A percentile compares a stretch with the other conserved stretches of the same genome.
Evolutionary conservation across 2,888 invertebrate genomes (phyloP).

Genomic region (Idaea aversata): DNA sequence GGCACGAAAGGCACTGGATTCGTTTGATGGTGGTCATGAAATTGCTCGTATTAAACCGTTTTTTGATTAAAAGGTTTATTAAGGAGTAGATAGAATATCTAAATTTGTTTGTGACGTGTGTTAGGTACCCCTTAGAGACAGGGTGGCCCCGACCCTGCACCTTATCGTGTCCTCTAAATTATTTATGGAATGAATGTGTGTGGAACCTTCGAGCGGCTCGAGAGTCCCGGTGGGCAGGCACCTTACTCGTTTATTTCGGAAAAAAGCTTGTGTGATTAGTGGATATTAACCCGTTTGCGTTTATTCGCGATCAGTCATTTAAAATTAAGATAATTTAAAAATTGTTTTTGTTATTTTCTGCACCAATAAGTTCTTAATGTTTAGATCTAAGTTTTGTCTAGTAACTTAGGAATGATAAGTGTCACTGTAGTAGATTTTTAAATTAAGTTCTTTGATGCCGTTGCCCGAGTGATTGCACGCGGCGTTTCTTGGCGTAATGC

Average conservation of each 20-base stretch:
- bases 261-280: conserved; percentile 77
- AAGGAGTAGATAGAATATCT: conserved; percentile 30
- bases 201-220: conserved; percentile 33
- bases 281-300: conserved; percentile 60
- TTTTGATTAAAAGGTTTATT: neutral
- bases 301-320: conserved; percentile 65
- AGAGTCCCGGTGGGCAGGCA: conserved; percentile 36
- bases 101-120: conserved; percentile 62
- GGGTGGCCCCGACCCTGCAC: conserved; percentile 56
- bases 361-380: conserved; percentile 70
- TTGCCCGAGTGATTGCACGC: conserved; percentile 52
- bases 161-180: conserved; percentile 66
- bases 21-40: too few species aligned
- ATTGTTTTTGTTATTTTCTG: conserved; percentile 59
- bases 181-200: conserved; percentile 77
- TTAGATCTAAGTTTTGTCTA: conserved; percentile 76
- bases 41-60: neutral
- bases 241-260: conserved; percentile 44
- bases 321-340: conserved; percentile 58
- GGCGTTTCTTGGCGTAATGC: conserved; percentile 32
- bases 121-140: conserved; percentile 58
- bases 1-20: too few species aligned
- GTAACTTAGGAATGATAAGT: conserved; percentile 74
- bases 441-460: conserved; percentile 72
- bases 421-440: conserved; percentile 73